Conservation (phyloP, 2,797 vertebrate genomes). For the Betta splendens region DNA sequence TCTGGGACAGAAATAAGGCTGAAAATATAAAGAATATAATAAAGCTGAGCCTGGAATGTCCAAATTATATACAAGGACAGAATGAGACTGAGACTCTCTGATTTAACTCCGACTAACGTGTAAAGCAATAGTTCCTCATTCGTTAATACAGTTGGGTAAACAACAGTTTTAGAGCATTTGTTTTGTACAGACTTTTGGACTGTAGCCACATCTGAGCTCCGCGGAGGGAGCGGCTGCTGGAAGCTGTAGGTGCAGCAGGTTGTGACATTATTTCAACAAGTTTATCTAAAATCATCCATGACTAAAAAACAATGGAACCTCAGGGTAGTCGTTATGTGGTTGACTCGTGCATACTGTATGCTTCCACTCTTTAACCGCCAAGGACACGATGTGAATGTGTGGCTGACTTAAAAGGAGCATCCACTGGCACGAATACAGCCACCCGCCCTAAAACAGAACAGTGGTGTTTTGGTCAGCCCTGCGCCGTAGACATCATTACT, state of each 20-base stretch:
- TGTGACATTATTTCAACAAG: conserved; percentile 59
- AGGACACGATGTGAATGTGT: conserved; percentile 49
- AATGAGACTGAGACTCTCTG: conserved; percentile 6
- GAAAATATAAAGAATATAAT: conserved; percentile 49
- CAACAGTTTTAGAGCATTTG: not conserved
- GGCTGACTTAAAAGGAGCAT: conserved; percentile 50
- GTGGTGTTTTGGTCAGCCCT: conserved; percentile 63
- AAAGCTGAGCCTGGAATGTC: conserved; percentile 15
- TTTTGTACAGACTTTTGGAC: not conserved
- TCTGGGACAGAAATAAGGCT: conserved; percentile 59
- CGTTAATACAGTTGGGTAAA: conserved; percentile 1
- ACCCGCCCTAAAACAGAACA: conserved; percentile 55
- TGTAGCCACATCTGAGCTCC: conserved; percentile 11
- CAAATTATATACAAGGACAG: conserved; percentile 7
- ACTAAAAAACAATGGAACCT: conserved; percentile 62
- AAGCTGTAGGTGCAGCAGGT: conserved; percentile 12
- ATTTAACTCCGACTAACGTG: not conserved
- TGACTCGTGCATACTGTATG: conserved; percentile 48
- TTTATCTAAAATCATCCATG: conserved; percentile 65
- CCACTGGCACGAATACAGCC: conserved; percentile 46
- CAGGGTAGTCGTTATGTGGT: conserved; percentile 62
- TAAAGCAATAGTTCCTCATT: not conserved
- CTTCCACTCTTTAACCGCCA: conserved; percentile 50
- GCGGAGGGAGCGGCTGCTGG: conserved; percentile 8
- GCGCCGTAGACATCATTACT: conserved; percentile 66